Evolutionary conservation across 2,888 invertebrate species (phyloP).

Genomic region (Pomacea canaliculata): DNA sequence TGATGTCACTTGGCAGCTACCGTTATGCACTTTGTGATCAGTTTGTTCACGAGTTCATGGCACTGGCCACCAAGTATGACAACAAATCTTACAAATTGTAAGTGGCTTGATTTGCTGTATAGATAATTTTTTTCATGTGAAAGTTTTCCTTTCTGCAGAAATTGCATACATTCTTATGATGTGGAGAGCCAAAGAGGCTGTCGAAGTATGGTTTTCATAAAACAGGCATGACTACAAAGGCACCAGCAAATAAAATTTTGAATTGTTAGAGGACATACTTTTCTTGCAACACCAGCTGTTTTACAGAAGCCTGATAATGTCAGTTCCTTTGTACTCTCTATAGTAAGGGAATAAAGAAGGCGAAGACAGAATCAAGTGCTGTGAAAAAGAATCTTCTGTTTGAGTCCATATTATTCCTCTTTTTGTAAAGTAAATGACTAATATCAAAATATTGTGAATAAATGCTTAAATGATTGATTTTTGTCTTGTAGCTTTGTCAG

Average conservation of each 20-base stretch:
- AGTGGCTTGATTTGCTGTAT: constrained; percentile 39
- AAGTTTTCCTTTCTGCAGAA: not conserved
- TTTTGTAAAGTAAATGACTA: no score
- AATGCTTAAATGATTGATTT: constrained; percentile 12
- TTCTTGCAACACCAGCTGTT: no score
- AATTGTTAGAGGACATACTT: no score
- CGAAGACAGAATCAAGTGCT: no score
- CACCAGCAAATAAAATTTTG: no score
- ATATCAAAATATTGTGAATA: not conserved
- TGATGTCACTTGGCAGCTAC: constrained; percentile 73
- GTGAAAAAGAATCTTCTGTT: no score
- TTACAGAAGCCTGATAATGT: no score
- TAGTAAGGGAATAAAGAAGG: no score
- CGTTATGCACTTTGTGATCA: constrained; percentile 64
- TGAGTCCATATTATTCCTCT: no score
- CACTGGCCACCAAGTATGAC: constrained; percentile 74
- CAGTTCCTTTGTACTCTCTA: no score
- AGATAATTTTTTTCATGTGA: not conserved
- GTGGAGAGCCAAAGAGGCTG: not conserved
- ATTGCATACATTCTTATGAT: not conserved
- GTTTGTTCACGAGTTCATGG: constrained; percentile 68
- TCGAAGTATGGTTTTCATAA: not conserved
- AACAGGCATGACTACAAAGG: not conserved
- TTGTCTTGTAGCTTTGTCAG: constrained; percentile 85
- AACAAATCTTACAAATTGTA: constrained; percentile 91